Evolutionary conservation across 2,888 invertebrate genomes (phyloP), one percentile per base, ranked within the genome.

Genomic region (Dermolepida albohirtum): DNA sequence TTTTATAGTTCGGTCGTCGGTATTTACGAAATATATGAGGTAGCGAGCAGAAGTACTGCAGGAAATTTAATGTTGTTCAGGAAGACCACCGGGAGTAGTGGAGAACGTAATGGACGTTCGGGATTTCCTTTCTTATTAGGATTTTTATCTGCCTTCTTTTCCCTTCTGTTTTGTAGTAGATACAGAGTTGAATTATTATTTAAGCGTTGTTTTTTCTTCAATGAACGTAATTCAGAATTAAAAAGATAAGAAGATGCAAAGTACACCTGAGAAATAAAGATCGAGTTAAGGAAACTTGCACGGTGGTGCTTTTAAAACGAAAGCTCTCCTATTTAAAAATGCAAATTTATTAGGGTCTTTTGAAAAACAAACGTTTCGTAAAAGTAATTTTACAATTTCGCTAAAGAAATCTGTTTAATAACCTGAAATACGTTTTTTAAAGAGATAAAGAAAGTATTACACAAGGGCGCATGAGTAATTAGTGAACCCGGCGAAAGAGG

Each of bases 1-100:
- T 62, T 59, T 47, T 17, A 47, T 62, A 62, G 59, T 47, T 34
- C 59, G 29, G 47, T 12, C 59, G 27, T 49, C 59, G 49, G 59
- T 54, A 40, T 17, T n/a, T 54, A 22, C 11, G 16, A 16, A 40
- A 54, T 54, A 40, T 34, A 54, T 17, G 14, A 11, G 39, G 12
- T 10, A 10, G 16, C 11, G 40, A 40, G 12, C 17, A 54, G 41
- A 54, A 40, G 40, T 40, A 54, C 14, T 39, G 40, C 54, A n/a
- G 54, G 40, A 54, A 54, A 54, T 40, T 54, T 54, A 54, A 54
- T 54, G 54, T 54, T 54, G 54, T 40, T 8, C 17, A 11, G 54
- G 54, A 54, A 54, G 40, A 16, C 54, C 29, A 11, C 17, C 40
- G 54, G 54, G 54, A 54, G n/a, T 54, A 16, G 40, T 14, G 40